Conservation (phyloP, 2,113 vertebrate genomes). For the Sclerurus mexicanus region DNA sequence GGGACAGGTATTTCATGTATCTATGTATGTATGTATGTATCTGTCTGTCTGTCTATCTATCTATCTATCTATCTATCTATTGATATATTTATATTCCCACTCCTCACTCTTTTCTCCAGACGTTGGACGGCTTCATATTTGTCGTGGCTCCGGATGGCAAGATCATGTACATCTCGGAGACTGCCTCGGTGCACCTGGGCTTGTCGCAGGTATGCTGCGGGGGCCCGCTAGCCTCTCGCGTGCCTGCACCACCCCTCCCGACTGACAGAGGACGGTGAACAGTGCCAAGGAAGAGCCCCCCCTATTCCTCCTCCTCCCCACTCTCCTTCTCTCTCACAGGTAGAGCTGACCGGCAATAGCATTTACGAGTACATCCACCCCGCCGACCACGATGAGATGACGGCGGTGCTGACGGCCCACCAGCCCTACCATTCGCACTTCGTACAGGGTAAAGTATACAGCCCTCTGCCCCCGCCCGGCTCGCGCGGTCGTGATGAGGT, state of each 20-base stretch:
- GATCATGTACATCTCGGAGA: conserved; percentile 99
- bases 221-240: neutral
- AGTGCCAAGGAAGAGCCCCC: neutral
- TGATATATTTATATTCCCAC: neutral
- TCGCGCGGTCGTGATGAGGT: neutral
- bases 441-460: conserved; percentile 84
- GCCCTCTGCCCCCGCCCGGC: no score
- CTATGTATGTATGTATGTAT: neutral
- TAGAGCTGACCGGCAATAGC: conserved; percentile 98
- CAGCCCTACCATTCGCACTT: conserved; percentile 97
- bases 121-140: conserved; percentile 97
- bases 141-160: conserved; percentile 99
- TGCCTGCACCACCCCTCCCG: no score
- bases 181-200: conserved; percentile 94
- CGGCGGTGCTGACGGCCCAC: conserved; percentile 92
- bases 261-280: neutral
- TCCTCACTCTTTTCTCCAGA: conserved; percentile 73
- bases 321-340: conserved; percentile 77
- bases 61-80: neutral
- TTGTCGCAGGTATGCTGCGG: conserved; percentile 88
- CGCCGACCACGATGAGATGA: conserved; percentile 97
- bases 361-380: conserved; percentile 98
- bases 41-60: neutral
- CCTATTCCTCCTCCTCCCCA: neutral
- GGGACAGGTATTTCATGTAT: neutral